Percentiles rank a stretch among this genome's conserved stretches.
These are phyloP conservation scores for Ia io DNA, from an alignment of 2,113 vertebrate genomes.

Conservation along the genomic window DNA sequence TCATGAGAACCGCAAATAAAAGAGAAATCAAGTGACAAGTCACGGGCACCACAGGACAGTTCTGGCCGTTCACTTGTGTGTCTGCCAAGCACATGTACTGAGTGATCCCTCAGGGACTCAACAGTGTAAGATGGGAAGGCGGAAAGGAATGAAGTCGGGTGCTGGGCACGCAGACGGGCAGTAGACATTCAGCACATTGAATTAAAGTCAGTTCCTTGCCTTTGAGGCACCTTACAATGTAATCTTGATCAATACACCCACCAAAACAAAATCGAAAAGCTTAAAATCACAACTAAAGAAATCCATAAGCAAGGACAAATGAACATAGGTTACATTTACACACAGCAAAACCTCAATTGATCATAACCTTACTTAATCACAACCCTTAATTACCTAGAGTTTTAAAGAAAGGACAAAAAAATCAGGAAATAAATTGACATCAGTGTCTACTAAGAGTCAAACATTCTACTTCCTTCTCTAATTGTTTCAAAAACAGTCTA, in stretches of 20 bases:
- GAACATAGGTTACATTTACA: neutral
- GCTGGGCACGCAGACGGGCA: no score
- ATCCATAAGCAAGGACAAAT: neutral
- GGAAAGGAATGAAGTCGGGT: neutral
- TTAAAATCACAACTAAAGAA: neutral
- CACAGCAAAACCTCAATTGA: neutral
- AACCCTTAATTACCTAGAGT: neutral
- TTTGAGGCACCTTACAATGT: neutral
- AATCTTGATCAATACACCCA: neutral
- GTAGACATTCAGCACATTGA: neutral
- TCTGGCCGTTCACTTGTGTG: neutral
- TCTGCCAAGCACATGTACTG: neutral
- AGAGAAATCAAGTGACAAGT: neutral
- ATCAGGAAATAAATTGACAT: neutral
- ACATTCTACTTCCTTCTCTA: neutral
- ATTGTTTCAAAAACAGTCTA: constrained; percentile 3
- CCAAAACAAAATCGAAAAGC: neutral
- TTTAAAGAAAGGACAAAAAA: neutral
- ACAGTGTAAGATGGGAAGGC: neutral
- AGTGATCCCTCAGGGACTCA: neutral
- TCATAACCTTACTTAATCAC: neutral
- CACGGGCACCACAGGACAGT: neutral
- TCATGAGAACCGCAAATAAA: neutral
- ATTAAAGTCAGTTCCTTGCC: neutral
- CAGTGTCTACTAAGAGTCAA: neutral